Evolutionary conservation across 2,113 vertebrate species (phyloP).

Genomic region (Tupaia chinensis): DNA sequence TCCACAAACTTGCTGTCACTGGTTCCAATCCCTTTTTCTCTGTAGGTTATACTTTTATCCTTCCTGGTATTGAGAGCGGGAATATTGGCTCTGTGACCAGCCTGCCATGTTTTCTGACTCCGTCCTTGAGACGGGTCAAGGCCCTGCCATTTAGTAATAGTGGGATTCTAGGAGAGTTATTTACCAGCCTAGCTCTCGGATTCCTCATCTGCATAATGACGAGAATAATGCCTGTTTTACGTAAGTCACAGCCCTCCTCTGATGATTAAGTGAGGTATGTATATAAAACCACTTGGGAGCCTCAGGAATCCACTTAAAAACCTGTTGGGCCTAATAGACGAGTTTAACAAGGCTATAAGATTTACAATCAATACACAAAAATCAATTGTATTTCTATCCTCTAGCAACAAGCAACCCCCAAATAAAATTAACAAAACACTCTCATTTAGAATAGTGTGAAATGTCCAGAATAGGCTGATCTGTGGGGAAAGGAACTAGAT

Average conservation of each 20-base stretch:
- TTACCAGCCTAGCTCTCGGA: neutral
- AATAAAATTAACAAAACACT: neutral
- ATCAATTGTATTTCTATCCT: neutral
- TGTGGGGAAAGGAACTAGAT: neutral
- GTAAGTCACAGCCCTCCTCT: neutral
- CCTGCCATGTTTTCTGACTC: neutral
- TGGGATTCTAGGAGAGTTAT: neutral
- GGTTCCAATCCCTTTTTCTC: neutral
- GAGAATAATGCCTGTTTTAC: neutral
- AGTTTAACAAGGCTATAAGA: neutral
- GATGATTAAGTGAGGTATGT: neutral
- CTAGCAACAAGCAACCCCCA: neutral
- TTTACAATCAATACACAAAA: neutral
- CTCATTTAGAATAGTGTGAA: too few species aligned
- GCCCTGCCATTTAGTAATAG: neutral
- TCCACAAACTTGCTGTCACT: neutral
- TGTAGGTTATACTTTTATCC: neutral
- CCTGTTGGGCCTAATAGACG: neutral
- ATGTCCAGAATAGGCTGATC: neutral
- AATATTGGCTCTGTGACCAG: neutral
- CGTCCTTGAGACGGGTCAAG: neutral
- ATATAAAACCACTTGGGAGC: neutral
- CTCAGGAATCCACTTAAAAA: neutral
- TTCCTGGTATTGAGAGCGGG: neutral
- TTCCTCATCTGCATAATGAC: neutral